Evolutionary conservation across 2,888 invertebrate genomes (phyloP).

Genomic region (Drosophila pegasa): DNA sequence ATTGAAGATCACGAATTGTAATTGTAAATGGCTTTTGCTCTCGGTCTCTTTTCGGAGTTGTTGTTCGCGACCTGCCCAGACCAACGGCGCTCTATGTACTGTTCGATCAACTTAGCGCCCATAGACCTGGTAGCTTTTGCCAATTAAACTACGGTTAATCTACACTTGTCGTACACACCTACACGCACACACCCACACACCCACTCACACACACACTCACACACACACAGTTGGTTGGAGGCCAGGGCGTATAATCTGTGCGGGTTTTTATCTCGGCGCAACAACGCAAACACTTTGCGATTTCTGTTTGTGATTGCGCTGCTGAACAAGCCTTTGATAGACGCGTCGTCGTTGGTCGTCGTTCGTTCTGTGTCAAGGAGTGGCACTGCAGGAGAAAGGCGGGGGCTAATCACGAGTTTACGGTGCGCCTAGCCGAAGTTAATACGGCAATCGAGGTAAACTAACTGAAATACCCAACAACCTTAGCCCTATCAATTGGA

Average conservation of each 20-base stretch:
- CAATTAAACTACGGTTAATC: slow-evolving; percentile 72
- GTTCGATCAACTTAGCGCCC: slow-evolving; percentile 57
- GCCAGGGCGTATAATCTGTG: slow-evolving; percentile 46
- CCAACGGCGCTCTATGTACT: slow-evolving; percentile 64
- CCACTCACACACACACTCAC: slow-evolving; percentile 8
- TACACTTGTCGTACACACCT: slow-evolving; percentile 51
- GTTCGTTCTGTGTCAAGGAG: not conserved
- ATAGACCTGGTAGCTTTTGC: slow-evolving; percentile 60
- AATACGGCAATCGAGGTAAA: slow-evolving; percentile 26
- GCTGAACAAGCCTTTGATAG: slow-evolving; percentile 67
- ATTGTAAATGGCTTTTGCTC: not conserved
- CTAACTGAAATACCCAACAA: slow-evolving; percentile 33
- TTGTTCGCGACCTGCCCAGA: slow-evolving; percentile 64
- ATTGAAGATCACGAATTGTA: slow-evolving; percentile 9
- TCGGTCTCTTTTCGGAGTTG: slow-evolving; percentile 6
- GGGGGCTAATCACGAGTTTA: slow-evolving; percentile 41
- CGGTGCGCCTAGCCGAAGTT: slow-evolving; percentile 19
- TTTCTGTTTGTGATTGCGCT: slow-evolving; percentile 59
- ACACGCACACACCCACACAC: slow-evolving; percentile 12
- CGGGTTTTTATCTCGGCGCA: slow-evolving; percentile 65
- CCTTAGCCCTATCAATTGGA: slow-evolving; percentile 62
- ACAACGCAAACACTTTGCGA: slow-evolving; percentile 68
- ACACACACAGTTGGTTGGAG: slow-evolving; percentile 6
- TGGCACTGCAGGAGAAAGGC: not conserved
- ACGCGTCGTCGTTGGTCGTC: slow-evolving; percentile 25